Evolutionary conservation across 1,140 invertebrate species (phyloP).

Genomic region (Drosophila insularis): DNA sequence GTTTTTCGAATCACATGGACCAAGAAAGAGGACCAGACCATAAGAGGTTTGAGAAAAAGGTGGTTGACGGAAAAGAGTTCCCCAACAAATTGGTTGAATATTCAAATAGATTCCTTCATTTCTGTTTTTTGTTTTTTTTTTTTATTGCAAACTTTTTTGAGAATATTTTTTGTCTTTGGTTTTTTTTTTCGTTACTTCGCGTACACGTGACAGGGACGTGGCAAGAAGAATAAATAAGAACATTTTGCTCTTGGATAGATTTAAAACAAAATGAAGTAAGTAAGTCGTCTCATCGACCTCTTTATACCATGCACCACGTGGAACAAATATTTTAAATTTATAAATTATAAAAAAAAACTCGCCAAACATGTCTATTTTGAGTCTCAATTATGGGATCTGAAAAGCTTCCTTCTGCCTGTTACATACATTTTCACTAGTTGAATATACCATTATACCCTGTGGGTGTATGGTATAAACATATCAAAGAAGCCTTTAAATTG

Average conservation of each 20-base stretch:
- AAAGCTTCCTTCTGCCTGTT: too few species aligned
- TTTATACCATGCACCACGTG: too few species aligned
- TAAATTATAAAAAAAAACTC: too few species aligned
- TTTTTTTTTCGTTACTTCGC: slow-evolving; percentile 29
- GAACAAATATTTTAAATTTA: too few species aligned
- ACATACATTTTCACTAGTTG: too few species aligned
- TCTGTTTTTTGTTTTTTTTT: slow-evolving; percentile 16
- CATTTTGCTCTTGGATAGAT: slow-evolving; percentile 17
- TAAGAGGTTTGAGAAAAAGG: slow-evolving; percentile 4
- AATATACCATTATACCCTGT: too few species aligned
- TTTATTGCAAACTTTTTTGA: neutral
- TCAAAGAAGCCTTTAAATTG: too few species aligned
- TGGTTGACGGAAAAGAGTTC: neutral
- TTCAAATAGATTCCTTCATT: slow-evolving; percentile 65
- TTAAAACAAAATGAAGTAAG: neutral
- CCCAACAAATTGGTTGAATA: slow-evolving; percentile 54
- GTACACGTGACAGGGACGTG: slow-evolving; percentile 48
- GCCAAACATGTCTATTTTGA: too few species aligned
- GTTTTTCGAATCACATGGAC: slow-evolving; percentile 24
- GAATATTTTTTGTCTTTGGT: slow-evolving; percentile 21
- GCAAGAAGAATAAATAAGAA: slow-evolving; percentile 33
- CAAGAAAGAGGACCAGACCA: slow-evolving; percentile 1
- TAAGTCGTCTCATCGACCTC: too few species aligned
- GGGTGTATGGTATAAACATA: too few species aligned
- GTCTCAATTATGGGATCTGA: too few species aligned